Base-by-base conservation (phyloP, 2,888 invertebrate genomes). In the Herminia tarsipennalis region DNA sequence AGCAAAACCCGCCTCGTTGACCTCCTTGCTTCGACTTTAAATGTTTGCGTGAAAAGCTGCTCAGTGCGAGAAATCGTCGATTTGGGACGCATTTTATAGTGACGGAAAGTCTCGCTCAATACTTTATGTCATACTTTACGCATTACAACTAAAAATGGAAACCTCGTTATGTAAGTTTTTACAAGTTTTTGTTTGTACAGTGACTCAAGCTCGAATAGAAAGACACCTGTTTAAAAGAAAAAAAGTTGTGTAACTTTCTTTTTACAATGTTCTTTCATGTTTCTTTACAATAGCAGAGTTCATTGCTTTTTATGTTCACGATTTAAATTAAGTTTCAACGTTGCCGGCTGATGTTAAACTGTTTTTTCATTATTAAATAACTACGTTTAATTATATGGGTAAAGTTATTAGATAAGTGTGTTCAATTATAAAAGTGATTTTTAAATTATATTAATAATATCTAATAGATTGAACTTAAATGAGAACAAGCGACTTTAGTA, bases 1-100 rank as follows among this genome's bases (percentile, higher is more conserved):
- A 90, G 90, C 90, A 85, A 83, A 84, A 86, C 86, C 76, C 76
- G 86, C 81, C 82, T 81, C 77, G 70, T 73, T 89, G 90, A 88
- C 91, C 89, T 84, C 87, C 86, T 90, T 89, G 85, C 67, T 76
- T 66, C 65, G 71, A 75, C 78, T 79, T 80, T 75, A 81, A 86
- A 79, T 76, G 83, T 85, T 85, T 83, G 83, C 84, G 84, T 83
- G 86, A 85, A 88, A 84, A 86, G 81, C 78, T 83, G 79, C 74
- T 75, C 73, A 69, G 71, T 74, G 75, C 83, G 84, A 86, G 85
- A 84, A 86, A 86, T 86, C 82, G 75, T 42, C 74, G 73, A 87
- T 88, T 88, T 82, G 81, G 81, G 78, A 83, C 86, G 81, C 78
- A 78, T 78, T 80, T 79, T 78, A 78, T 72, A 67, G 66, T 67